Evolutionary conservation across 2,888 invertebrate genomes (phyloP).

Genomic region (Ichneumon xanthorius): DNA sequence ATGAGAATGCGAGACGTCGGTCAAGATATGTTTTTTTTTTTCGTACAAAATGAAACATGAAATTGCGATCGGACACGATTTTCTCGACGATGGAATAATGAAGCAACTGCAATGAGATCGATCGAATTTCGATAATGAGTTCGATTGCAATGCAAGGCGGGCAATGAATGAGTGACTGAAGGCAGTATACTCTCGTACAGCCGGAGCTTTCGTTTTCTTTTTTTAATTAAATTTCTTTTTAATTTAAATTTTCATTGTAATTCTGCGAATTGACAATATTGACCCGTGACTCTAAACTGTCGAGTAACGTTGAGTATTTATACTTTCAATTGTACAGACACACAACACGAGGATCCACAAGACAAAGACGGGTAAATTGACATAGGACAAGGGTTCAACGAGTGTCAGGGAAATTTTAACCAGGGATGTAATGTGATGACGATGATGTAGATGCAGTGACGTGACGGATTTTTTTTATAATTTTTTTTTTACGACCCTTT

Average conservation of each 20-base stretch:
- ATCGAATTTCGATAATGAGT: neutral
- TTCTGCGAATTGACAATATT: neutral
- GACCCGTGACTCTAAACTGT: conserved; percentile 72
- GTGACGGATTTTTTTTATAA: neutral
- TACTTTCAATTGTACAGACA: conserved; percentile 84
- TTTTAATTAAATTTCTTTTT: conserved; percentile 24
- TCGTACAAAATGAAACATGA: neutral
- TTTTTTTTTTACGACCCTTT: neutral
- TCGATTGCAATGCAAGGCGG: conserved; percentile 62
- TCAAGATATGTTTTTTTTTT: conserved; percentile 43
- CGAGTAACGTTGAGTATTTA: conserved; percentile 84
- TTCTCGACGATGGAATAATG: conserved; percentile 2
- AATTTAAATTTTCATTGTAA: conserved; percentile 42
- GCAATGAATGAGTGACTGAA: conserved; percentile 69
- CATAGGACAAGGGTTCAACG: conserved; percentile 68
- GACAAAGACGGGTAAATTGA: conserved; percentile 75
- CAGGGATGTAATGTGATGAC: conserved; percentile 44
- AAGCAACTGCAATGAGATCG: neutral
- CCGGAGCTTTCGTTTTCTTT: conserved; percentile 64
- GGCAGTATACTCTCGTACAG: conserved; percentile 70
- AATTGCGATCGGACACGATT: conserved; percentile 2
- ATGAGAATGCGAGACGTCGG: conserved; percentile 61
- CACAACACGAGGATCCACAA: conserved; percentile 83
- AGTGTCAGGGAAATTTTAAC: conserved; percentile 36
- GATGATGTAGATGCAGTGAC: conserved; percentile 63